Conservation (phyloP, 2,888 invertebrate genomes). For the Clivina fossor region DNA sequence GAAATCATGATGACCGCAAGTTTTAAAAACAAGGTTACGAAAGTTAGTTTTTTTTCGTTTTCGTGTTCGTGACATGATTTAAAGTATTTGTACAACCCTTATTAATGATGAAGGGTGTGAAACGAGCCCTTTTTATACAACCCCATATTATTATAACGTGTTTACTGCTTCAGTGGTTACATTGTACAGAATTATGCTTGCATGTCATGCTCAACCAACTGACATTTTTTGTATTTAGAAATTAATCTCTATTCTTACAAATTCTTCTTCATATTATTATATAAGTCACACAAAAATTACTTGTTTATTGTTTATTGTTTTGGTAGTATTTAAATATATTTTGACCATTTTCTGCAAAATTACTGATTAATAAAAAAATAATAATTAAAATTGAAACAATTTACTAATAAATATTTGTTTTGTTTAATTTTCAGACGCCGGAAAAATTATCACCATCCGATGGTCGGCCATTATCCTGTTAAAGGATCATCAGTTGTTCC, state of each 20-base stretch:
- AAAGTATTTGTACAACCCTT: not conserved
- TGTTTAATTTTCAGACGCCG: constrained; percentile 65
- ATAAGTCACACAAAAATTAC: not conserved
- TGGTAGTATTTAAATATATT: not conserved
- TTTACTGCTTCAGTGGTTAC: not conserved
- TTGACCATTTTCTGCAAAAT: too few relatives aligned
- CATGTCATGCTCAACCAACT: too few relatives aligned
- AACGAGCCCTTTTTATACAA: not conserved
- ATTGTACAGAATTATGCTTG: too few relatives aligned
- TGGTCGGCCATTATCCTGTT: constrained; percentile 55
- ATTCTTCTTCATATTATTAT: not conserved
- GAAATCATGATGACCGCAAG: too few relatives aligned
- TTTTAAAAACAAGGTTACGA: too few relatives aligned
- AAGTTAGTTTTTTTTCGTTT: too few relatives aligned
- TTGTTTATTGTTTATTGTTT: too few relatives aligned
- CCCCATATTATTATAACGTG: constrained; percentile 4
- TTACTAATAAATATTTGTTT: constrained; percentile 35
- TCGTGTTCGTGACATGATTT: too few relatives aligned
- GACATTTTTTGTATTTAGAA: not conserved
- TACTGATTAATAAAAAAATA: too few relatives aligned
- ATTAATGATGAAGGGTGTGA: not conserved
- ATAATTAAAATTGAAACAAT: not conserved
- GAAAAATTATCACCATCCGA: constrained; percentile 65
- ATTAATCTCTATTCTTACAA: not conserved
- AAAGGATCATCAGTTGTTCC: constrained; percentile 35